Evolutionary conservation across 1,140 invertebrate genomes (phyloP), one percentile per base, ranked within the genome.

Genomic region (Cherax destructor): DNA sequence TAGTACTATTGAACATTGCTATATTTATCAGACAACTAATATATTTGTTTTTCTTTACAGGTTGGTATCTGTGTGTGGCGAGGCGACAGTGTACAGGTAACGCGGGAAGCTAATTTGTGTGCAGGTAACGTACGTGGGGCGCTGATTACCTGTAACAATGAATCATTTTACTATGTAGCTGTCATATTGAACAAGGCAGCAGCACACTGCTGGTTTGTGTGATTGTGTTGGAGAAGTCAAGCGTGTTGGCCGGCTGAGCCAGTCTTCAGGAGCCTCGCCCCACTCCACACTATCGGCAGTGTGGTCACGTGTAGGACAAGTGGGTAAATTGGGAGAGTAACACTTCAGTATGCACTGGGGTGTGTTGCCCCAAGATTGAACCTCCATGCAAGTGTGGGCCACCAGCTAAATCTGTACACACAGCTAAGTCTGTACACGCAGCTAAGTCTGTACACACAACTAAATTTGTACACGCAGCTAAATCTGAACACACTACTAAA

Each of bases 271-370:
- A 11, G 47, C 56, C 79, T 56, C 1, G 52, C 13, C 79, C 56
- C 21, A n/a, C n/a, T 61, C 79, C 52, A 21, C 21, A 52, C 30
- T 76, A 79, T 87, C 77, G n/a, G 24, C 41, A 87, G 13, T 18
- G 76, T 24, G 24, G 86, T 87, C 86, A 87, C 86, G 86, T 80
- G 30, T 24, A 24, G 47, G 59, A 76, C 86, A 79, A 87, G 77
- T 87, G 86, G 86, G 86, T 56, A 87, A 87, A 87, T 87, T 87
- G 86, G 79, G 86, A 76, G 86, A 61, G 86, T 47, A 10, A 52
- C 61, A 76, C 30, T 49, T 87, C 79, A 87, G 86, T 87, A 87
- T 87, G 79, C 77, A 10, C 18, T 4, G 56, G 56, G 76, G 9
- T 10, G 52, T 50, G 50, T 47, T 11, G 52, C 74, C 72, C 86